Percentiles rank a stretch among this genome's conserved stretches.
Evolutionary conservation across 1,140 invertebrate species (phyloP).

Genomic region (Delia radicum): DNA sequence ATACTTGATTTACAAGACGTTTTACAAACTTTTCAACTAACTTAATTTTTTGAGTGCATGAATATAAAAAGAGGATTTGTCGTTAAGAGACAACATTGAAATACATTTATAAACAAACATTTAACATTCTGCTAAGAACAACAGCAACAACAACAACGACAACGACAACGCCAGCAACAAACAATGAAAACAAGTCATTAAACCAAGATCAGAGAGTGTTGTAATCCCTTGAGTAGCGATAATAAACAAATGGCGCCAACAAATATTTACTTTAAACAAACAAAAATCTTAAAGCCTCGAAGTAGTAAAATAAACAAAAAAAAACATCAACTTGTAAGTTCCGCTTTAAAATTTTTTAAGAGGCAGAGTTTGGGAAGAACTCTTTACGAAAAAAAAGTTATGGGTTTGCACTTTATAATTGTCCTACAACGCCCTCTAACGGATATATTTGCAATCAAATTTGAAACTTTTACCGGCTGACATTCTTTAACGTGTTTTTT

Average conservation of each 20-base stretch:
- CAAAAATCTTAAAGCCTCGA: not conserved
- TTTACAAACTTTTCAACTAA: no score
- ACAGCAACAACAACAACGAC: not conserved
- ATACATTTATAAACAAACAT: not conserved
- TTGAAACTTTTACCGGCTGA: no score
- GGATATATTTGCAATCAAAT: no score
- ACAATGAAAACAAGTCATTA: not conserved
- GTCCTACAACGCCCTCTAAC: no score
- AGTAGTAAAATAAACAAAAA: not conserved
- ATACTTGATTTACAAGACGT: no score
- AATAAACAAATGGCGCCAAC: conserved; percentile 1
- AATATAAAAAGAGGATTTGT: not conserved
- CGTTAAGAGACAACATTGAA: not conserved
- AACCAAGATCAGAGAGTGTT: not conserved
- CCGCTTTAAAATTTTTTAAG: no score
- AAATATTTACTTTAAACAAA: not conserved
- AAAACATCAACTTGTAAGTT: no score
- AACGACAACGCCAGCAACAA: not conserved
- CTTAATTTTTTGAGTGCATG: no score
- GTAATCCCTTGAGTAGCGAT: not conserved
- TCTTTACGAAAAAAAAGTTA: no score
- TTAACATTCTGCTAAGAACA: not conserved
- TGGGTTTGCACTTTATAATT: no score
- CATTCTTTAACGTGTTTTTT: no score
- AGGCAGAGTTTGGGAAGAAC: no score